Base-by-base conservation (phyloP, 2,888 invertebrate species). In the Cephus nigrinus region DNA sequence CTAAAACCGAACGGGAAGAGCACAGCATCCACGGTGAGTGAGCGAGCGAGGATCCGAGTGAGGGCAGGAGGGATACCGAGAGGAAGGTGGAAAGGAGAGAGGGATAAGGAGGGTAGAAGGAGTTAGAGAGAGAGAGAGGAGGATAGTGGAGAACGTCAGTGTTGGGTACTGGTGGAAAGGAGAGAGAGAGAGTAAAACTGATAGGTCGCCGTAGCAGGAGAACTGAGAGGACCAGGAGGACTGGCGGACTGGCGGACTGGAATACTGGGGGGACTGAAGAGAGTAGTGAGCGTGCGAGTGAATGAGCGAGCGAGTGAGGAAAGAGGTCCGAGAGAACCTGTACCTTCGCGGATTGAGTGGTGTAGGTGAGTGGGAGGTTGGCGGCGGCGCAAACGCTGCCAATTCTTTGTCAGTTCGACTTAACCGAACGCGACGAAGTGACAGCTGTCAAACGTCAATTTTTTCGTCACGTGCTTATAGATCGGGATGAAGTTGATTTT, bases 61-160 rank as follows among this genome's bases (percentile, higher is more conserved):
- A 77, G 78, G 34, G 74, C 55, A 40, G 35, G 36, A 69, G 72
- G 69, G 76, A 55, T 69, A 73, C 69, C 75, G 77, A 34, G 76
- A 31, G 74, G 68, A 31, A 68, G 35, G 30, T 55, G 55, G 31
- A 78, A 40, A n/a, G 71, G 55, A 36, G 35, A 35, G 35, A 12
- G 31, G 73, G 32, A 74, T 34, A 71, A 74, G 30, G 77, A 77
- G 74, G 23, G 72, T 31, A 71, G 32, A 40, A 77, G 32, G 68
- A 35, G 35, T 34, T 34, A 34, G 33, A 33, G 34, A 34, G 74
- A 69, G 82, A 81, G 84, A 78, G 86, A 36, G 36, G 12, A 12
- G 36, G 36, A 36, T 36, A 36, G 36, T 36, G 36, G 36, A 36
- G 36, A 36, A 36, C 12, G 0, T 36, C 36, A 36, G 36, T 36